These are phyloP conservation scores for Pelodiscus sinensis DNA, from an alignment of 2,113 vertebrate species.

Conservation along the genomic window DNA sequence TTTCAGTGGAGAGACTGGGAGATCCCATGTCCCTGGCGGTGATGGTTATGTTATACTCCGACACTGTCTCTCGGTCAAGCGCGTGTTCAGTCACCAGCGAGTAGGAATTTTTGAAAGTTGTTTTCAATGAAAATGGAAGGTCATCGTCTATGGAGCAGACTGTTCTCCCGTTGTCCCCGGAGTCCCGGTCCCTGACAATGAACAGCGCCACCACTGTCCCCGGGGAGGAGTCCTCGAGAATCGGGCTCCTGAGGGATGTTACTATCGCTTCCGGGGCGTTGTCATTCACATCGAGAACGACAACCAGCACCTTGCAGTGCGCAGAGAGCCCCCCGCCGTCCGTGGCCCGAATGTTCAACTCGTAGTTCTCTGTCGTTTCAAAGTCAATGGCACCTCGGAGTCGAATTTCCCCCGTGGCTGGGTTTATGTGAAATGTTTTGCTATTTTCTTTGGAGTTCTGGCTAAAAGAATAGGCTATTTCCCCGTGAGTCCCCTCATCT, in stretches of 20 bases:
- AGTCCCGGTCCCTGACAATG: background rate
- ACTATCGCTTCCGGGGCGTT: slow-evolving; percentile 78
- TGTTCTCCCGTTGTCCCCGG: background rate
- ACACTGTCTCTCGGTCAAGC: slow-evolving; percentile 59
- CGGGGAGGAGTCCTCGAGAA: slow-evolving; percentile 72
- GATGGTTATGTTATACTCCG: slow-evolving; percentile 60
- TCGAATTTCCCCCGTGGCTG: slow-evolving; percentile 75
- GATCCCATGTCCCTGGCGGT: slow-evolving; percentile 72
- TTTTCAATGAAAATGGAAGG: slow-evolving; percentile 30
- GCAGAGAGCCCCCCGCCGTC: slow-evolving; percentile 80
- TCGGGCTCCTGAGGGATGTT: slow-evolving; percentile 67
- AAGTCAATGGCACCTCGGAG: slow-evolving; percentile 74
- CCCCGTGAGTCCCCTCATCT: slow-evolving; percentile 77
- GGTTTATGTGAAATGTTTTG: slow-evolving; percentile 74
- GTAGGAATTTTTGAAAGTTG: slow-evolving; percentile 58
- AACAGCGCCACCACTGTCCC: slow-evolving; percentile 79
- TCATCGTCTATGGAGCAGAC: slow-evolving; percentile 71
- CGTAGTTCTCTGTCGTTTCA: slow-evolving; percentile 71
- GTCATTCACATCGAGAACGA: slow-evolving; percentile 78
- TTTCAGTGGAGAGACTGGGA: background rate
- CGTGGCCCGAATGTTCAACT: slow-evolving; percentile 76
- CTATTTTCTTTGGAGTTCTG: slow-evolving; percentile 68
- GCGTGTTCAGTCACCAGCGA: slow-evolving; percentile 44
- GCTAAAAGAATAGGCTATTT: slow-evolving; percentile 67
- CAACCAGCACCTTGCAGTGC: slow-evolving; percentile 64